Conservation (phyloP, 2,113 vertebrate genomes). For the Fregetta grallaria region DNA sequence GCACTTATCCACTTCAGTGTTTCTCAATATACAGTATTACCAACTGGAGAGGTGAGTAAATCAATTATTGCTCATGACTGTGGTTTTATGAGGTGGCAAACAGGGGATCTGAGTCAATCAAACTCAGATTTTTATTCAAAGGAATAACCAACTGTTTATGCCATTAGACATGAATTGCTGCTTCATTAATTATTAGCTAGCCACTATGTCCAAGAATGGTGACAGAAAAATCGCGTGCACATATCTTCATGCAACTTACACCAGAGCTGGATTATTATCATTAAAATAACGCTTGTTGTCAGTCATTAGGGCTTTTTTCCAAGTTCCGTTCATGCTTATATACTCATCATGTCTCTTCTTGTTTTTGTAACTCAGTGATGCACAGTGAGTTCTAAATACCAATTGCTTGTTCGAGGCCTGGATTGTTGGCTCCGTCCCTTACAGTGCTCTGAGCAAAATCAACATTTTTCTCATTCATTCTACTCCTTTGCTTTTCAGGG, state of each 20-base stretch:
- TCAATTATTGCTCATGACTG: conserved; percentile 20
- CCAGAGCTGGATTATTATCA: not conserved
- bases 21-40: not conserved
- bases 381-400: conserved; percentile 38
- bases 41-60: conserved; percentile 17
- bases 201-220: conserved; percentile 28
- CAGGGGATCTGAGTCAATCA: conserved; percentile 44
- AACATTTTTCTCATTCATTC: conserved; percentile 41
- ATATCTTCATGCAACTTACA: conserved; percentile 28
- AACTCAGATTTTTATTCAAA: conserved; percentile 51
- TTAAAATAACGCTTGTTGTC: conserved; percentile 51
- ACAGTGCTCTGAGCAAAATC: conserved; percentile 50
- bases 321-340: conserved; percentile 47
- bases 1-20: not conserved
- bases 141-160: conserved; percentile 48
- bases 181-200: conserved; percentile 68
- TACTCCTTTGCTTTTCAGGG: conserved; percentile 16
- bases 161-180: conserved; percentile 51
- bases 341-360: conserved; percentile 51
- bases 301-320: conserved; percentile 64
- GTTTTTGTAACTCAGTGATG: conserved; percentile 52
- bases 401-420: not conserved
- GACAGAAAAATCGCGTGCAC: conserved; percentile 24
- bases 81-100: conserved; percentile 45
- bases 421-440: conserved; percentile 45